These are phyloP conservation scores for Microplitis manilae DNA, from an alignment of 2,888 invertebrate genomes.

Conservation along the genomic window DNA sequence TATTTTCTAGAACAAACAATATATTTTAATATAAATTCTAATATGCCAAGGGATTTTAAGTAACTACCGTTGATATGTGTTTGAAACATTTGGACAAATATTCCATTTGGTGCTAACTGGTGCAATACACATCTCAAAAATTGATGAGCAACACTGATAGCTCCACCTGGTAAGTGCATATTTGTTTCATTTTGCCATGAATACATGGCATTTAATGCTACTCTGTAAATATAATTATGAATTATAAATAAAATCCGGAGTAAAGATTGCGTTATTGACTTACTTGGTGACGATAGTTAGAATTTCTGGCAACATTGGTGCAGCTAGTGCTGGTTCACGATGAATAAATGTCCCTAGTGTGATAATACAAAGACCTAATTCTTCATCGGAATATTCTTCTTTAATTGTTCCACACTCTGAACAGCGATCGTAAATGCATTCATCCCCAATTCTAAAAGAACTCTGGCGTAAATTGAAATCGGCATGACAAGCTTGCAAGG, in stretches of 20 bases:
- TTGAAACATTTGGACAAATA: slow-evolving; percentile 96
- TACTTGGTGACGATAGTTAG: slow-evolving; percentile 91
- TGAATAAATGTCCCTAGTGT: slow-evolving; percentile 96
- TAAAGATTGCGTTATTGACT: slow-evolving; percentile 49
- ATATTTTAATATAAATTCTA: slow-evolving; percentile 7
- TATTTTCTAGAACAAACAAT: slow-evolving; percentile 74
- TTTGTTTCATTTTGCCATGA: slow-evolving; percentile 92
- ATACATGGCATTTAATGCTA: slow-evolving; percentile 84
- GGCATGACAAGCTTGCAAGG: slow-evolving; percentile 74
- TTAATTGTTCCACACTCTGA: slow-evolving; percentile 91
- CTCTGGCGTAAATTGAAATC: slow-evolving; percentile 76
- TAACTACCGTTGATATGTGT: slow-evolving; percentile 85
- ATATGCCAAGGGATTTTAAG: slow-evolving; percentile 8
- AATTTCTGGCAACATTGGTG: slow-evolving; percentile 92
- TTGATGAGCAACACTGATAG: slow-evolving; percentile 96
- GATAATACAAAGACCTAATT: slow-evolving; percentile 93
- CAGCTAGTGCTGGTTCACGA: slow-evolving; percentile 95
- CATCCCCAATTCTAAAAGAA: slow-evolving; percentile 79
- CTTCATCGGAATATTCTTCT: slow-evolving; percentile 97
- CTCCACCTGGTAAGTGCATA: slow-evolving; percentile 93
- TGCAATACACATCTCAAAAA: slow-evolving; percentile 97
- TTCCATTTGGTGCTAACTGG: slow-evolving; percentile 96
- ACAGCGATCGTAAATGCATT: slow-evolving; percentile 83
- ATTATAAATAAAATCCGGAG: neutral
- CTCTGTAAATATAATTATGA: slow-evolving; percentile 71